Base-by-base conservation (phyloP, 2,113 vertebrate species). In the Paramisgurnus dabryanus region DNA sequence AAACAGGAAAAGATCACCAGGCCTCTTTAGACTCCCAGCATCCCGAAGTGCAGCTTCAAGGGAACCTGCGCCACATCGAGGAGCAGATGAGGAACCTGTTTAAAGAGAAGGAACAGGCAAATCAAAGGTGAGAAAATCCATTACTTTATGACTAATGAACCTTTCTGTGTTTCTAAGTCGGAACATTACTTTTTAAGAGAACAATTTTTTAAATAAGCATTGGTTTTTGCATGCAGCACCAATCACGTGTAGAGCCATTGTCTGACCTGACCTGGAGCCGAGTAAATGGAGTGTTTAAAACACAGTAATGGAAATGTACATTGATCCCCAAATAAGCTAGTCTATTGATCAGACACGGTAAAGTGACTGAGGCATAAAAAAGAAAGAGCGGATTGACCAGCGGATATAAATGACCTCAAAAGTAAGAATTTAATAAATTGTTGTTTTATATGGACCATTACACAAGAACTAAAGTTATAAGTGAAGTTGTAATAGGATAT, bases 81-180 rank as follows among this genome's bases (percentile, higher is more conserved):
- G 95, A 96, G 83, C 95, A 94, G 83, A 98, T 98, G 94, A 96
- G 94, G 87, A 86, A 93, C 67, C 94, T 98, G 78, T 87, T 96
- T 84, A 87, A 89, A 60, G 97, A 98, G 92, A 99, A 98, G 87
- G 93, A 95, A 13, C 88, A 94, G 82, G 95, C 97, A 0, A 95
- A 97, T 10, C 94, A 93, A 66, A 95, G 95, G 97, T 98, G 81
- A 92, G 91, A 3, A 5, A 22, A 11, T 1, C n/a, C 50, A 68
- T 8, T 0, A 15, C 55, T 61, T 61, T 17, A 61, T 72, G 3
- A 7, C 18, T 13, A 39, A 47, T 57, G 4, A 41, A 10, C 8
- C 17, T 60, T 63, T 12, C 45, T 11, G 10, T 18, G 47, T 13
- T 69, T 18, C 12, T 22, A 49, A 69, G n/a, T 58, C 55, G 11